Base-by-base conservation (phyloP, 1,140 invertebrate species). In the Vollenhovia emeryi region DNA sequence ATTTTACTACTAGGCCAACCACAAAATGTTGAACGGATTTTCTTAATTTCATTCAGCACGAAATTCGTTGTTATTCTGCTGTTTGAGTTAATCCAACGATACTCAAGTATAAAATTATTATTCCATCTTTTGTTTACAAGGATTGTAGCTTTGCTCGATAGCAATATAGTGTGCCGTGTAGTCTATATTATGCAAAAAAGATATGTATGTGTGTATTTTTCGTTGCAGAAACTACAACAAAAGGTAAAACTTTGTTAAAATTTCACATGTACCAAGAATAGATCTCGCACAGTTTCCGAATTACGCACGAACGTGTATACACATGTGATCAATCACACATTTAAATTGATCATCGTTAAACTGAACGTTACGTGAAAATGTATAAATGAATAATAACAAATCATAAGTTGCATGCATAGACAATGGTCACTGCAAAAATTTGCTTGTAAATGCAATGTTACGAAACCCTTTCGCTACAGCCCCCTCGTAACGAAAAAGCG, bases 31-130 rank as follows among this genome's bases (percentile, higher is more conserved):
- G 50, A 86, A 69, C 52, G 27, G 60, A 84, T 71, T 55, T 76
- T 68, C n/a, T 21, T 13, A 73, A 73, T 84, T 78, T 88, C 64
- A 88, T 87, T 86, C 74, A 50, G 43, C 27, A 18, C 76, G 24
- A 90, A 86, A 68, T 79, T 91, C 92, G 91, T 92, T 92, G 91
- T 92, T 62, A 83, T 36, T 86, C 60, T 43, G 48, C 45, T 59
- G 18, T 75, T n/a, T 24, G 5, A 76, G 48, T 85, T 30, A 43
- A 62, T 66, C 3, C 24, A 45, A 45, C 48, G 15, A 57, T 50
- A 55, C 2, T 55, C 24, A 85, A 57, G 75, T 59, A 8, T 76
- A 60, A 50, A 52, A 9, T 30, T 73, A 40, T 73, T 68, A 68
- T 71, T 82, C 36, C 30, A 33, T 66, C 4, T 79, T 59, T 66